Evolutionary conservation across 2,888 invertebrate genomes (phyloP).

Genomic region (Malthinus flaveolus): DNA sequence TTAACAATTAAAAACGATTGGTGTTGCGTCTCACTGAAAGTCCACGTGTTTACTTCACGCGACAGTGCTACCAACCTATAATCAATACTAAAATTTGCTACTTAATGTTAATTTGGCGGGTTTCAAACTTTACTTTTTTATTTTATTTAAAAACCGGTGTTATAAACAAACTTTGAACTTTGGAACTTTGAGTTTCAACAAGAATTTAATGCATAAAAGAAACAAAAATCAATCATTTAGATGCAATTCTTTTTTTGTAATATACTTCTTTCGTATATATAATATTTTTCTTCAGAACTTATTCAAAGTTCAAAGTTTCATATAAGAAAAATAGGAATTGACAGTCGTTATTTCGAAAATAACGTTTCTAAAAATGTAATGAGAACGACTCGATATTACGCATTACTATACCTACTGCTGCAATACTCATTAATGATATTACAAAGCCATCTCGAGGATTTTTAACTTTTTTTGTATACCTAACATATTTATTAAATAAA

Average conservation of each 20-base stretch:
- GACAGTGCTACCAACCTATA: conserved; percentile 46
- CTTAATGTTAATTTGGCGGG: too few species aligned
- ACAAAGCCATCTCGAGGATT: too few species aligned
- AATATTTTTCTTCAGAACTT: not conserved
- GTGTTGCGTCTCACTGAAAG: conserved; percentile 37
- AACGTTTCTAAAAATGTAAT: too few species aligned
- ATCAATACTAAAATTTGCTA: too few species aligned
- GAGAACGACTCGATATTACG: too few species aligned
- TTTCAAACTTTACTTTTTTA: too few species aligned
- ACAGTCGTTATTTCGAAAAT: too few species aligned
- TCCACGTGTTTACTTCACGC: conserved; percentile 50
- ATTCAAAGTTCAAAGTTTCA: not conserved
- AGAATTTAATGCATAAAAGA: not conserved
- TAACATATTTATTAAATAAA: too few species aligned
- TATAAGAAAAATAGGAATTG: not conserved
- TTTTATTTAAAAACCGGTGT: not conserved
- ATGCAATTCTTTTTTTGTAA: not conserved
- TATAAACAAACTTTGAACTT: not conserved
- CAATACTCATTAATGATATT: too few species aligned
- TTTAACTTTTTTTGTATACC: too few species aligned
- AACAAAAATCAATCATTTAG: conserved; percentile 4
- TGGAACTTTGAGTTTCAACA: not conserved
- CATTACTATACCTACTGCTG: too few species aligned
- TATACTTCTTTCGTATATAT: conserved; percentile 4
- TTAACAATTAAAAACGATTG: conserved; percentile 21